These are phyloP conservation scores for Cassiopea xamachana DNA, from an alignment of 30 jellyfish, hydroid and myxozoan species.

Conservation along the genomic window DNA sequence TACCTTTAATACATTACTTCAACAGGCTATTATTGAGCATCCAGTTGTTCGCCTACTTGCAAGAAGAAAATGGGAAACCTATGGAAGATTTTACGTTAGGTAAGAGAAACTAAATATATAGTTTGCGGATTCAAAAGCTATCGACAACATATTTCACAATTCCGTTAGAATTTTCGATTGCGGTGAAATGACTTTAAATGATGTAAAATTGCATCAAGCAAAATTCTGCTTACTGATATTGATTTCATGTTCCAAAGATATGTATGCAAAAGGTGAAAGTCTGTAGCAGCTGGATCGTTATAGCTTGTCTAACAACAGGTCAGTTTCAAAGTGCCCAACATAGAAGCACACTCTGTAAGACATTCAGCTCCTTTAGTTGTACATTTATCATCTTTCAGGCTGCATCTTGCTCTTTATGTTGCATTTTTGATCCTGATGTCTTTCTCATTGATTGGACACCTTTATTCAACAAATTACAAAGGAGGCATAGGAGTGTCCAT, in stretches of 20 bases:
- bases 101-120: too few relatives aligned
- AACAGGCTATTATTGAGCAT: constrained; percentile 78
- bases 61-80: constrained; percentile 81
- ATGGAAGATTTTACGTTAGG: constrained; percentile 71
- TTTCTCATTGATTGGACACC: constrained; percentile 26
- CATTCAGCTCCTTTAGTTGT: not conserved
- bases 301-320: too few relatives aligned
- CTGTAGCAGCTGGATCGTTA: too few relatives aligned
- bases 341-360: not conserved
- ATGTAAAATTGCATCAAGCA: too few relatives aligned
- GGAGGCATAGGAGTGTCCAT: not conserved
- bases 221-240: too few relatives aligned
- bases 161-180: too few relatives aligned
- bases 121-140: too few relatives aligned
- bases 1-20: too few relatives aligned
- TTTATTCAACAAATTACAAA: not conserved
- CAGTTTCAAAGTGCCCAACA: not conserved
- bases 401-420: constrained; percentile 19
- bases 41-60: constrained; percentile 87
- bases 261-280: too few relatives aligned
- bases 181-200: too few relatives aligned
- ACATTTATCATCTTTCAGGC: not conserved
- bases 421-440: constrained; percentile 44
- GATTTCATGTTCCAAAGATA: too few relatives aligned
- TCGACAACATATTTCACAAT: too few relatives aligned